Percentiles rank a stretch among this genome's conserved stretches.
Evolutionary conservation across 2,797 vertebrate species (phyloP).

Genomic region (Enteromius trimaculatus): DNA sequence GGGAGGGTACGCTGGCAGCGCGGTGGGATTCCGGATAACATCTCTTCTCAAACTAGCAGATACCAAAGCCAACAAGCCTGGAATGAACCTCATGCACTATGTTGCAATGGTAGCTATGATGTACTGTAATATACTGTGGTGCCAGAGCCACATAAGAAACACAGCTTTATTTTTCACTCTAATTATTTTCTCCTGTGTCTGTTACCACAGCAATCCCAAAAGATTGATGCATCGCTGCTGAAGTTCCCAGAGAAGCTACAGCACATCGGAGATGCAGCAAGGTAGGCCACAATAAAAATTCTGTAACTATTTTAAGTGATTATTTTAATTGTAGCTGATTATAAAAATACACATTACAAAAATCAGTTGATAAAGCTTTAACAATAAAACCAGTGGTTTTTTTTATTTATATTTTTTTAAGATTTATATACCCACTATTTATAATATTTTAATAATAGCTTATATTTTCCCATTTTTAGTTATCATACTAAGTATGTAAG

Average conservation of each 20-base stretch:
- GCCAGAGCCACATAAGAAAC: background rate
- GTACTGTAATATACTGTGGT: background rate
- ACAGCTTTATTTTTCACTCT: constrained; percentile 12
- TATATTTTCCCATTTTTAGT: background rate
- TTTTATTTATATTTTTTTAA: background rate
- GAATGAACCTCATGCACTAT: constrained; percentile 89
- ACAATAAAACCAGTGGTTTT: background rate
- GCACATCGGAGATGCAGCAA: constrained; percentile 77
- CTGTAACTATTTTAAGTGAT: background rate
- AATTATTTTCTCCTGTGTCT: background rate
- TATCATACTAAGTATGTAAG: no score
- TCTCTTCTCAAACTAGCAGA: constrained; percentile 83
- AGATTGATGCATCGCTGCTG: constrained; percentile 74
- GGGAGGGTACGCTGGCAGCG: constrained; percentile 86
- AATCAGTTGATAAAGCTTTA: background rate
- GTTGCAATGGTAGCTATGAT: constrained; percentile 79
- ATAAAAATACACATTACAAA: background rate
- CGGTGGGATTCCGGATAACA: constrained; percentile 80
- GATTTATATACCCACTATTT: background rate
- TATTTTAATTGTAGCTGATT: background rate
- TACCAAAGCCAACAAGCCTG: constrained; percentile 85
- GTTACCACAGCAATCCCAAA: constrained; percentile 80
- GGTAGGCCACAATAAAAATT: constrained; percentile 64
- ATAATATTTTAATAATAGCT: background rate
- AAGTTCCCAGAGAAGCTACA: constrained; percentile 76